Percentiles rank a stretch among this genome's conserved stretches.
Conservation (phyloP, 2,113 vertebrate genomes). For the Choloepus hoffmanni region DNA sequence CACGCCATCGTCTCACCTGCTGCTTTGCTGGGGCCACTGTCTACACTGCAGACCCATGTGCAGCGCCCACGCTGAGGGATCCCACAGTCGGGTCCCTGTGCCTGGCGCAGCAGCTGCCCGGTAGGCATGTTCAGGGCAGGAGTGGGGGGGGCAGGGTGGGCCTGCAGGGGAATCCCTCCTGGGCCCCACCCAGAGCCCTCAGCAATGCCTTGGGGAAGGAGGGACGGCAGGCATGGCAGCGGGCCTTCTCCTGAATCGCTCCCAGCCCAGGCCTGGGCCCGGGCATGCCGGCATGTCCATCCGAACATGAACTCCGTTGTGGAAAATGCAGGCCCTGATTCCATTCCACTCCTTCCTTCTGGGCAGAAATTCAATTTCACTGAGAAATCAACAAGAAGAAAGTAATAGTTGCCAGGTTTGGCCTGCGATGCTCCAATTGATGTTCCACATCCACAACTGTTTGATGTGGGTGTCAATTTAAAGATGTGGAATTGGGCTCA, state of each 20-base stretch:
- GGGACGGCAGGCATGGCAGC: rapidly evolving
- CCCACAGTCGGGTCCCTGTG: background rate
- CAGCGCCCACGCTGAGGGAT: rapidly evolving
- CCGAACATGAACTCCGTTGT: background rate
- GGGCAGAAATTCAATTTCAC: background rate
- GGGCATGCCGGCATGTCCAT: background rate
- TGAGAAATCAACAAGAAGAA: background rate
- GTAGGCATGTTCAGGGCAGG: background rate
- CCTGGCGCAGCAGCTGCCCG: background rate
- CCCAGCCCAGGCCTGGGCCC: background rate
- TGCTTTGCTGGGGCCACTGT: background rate
- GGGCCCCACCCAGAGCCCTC: background rate
- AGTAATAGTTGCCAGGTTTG: background rate
- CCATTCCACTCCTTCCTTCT: background rate
- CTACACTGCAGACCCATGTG: background rate
- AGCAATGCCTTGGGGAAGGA: background rate
- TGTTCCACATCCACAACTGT: background rate
- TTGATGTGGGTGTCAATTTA: background rate
- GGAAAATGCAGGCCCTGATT: background rate
- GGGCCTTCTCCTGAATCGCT: rapidly evolving
- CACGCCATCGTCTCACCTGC: background rate
- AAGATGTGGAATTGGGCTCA: too few relatives aligned
- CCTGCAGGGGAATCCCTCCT: background rate
- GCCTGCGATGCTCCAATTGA: rapidly evolving
- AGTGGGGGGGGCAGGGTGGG: too few relatives aligned